Conservation (phyloP, 2,113 vertebrate genomes). For the Cyanoliseus patagonus region DNA sequence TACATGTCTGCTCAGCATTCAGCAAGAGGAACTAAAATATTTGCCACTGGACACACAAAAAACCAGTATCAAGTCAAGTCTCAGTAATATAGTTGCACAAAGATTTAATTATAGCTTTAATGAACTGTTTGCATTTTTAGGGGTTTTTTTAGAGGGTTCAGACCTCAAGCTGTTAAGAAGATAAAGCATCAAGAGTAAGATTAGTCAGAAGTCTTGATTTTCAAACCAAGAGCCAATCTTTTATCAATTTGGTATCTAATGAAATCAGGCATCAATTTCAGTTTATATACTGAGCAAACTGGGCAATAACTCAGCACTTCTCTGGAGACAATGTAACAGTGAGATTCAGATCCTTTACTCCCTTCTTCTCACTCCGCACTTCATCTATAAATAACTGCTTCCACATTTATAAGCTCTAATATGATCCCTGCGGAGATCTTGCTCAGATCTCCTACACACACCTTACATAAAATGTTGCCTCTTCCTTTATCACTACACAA, state of each 20-base stretch:
- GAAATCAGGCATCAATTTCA: background rate
- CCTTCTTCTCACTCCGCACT: background rate
- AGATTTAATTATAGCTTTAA: constrained; percentile 15
- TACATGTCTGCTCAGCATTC: background rate
- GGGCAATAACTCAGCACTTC: background rate
- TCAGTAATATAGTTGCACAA: constrained; percentile 21
- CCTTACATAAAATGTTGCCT: constrained; percentile 45
- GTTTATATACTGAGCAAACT: background rate
- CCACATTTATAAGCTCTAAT: background rate
- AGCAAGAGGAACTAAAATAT: background rate
- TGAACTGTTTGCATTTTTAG: background rate
- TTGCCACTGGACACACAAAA: background rate
- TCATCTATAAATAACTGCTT: background rate
- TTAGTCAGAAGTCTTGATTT: background rate
- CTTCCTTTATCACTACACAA: constrained; percentile 3
- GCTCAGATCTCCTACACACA: constrained; percentile 35
- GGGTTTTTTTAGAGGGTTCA: background rate
- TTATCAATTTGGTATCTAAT: background rate
- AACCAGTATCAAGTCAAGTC: background rate
- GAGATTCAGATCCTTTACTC: background rate
- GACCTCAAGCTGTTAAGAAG: background rate
- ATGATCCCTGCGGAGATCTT: constrained; percentile 3
- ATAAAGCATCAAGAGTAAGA: background rate
- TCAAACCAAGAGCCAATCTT: background rate
- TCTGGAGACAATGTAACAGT: background rate